Percentiles rank a stretch among this genome's conserved stretches.
These are phyloP conservation scores for Carposina sasakii DNA, from an alignment of 1,140 invertebrate species.

Conservation along the genomic window DNA sequence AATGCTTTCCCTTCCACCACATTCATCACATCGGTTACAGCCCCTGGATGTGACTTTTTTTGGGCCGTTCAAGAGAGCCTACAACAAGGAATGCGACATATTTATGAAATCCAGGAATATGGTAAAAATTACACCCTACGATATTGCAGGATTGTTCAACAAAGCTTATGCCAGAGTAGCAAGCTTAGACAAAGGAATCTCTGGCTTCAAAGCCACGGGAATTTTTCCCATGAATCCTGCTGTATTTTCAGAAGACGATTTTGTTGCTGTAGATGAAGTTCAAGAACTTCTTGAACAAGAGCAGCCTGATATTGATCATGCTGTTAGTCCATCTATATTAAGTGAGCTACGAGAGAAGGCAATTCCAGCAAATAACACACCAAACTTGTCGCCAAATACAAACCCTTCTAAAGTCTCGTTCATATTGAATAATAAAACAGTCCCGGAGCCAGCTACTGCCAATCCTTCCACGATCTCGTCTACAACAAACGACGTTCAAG, in stretches of 20 bases:
- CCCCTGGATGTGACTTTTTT: slow-evolving; percentile 8
- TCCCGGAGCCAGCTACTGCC: neutral
- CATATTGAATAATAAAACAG: too few species aligned
- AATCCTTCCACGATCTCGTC: neutral
- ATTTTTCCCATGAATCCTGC: slow-evolving; percentile 11
- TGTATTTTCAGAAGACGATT: slow-evolving; percentile 10
- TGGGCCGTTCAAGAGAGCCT: slow-evolving; percentile 35
- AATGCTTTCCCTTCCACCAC: slow-evolving; percentile 8
- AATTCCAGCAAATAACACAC: too few species aligned
- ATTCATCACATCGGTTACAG: slow-evolving; percentile 11
- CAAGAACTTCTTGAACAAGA: too few species aligned
- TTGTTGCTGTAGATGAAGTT: neutral
- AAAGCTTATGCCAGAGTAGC: slow-evolving; percentile 12
- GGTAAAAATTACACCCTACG: slow-evolving; percentile 19
- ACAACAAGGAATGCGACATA: slow-evolving; percentile 35
- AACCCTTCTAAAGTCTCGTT: too few species aligned
- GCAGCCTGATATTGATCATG: neutral
- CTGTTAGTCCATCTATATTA: neutral
- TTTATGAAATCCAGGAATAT: slow-evolving; percentile 21
- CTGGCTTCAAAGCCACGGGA: slow-evolving; percentile 5
- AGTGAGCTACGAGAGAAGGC: neutral
- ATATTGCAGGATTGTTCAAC: slow-evolving; percentile 18
- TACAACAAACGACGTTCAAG: neutral
- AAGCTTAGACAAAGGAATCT: slow-evolving; percentile 9
- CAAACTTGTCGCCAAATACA: too few species aligned